These are phyloP conservation scores for Quadroppia sp. DNA, from an alignment of 2,888 invertebrate species.

Conservation along the genomic window DNA sequence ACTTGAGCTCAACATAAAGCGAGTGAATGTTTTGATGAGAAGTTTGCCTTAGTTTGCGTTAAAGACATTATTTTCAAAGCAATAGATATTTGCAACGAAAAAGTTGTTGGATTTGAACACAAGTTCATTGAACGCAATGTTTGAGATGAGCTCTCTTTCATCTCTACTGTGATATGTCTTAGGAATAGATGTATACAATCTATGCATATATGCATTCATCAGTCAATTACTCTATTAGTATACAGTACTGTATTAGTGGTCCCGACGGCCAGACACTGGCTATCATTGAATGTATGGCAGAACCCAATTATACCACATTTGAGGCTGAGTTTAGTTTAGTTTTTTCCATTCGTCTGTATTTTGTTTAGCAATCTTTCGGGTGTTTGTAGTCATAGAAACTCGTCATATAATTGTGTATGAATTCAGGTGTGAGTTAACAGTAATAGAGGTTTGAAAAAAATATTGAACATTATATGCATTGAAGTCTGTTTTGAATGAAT, in stretches of 20 bases:
- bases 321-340: neutral
- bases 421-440: slow-evolving; percentile 8
- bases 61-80: too few species aligned
- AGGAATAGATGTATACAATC: too few species aligned
- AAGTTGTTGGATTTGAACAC: slow-evolving; percentile 20
- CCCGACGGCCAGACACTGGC: neutral
- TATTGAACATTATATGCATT: too few species aligned
- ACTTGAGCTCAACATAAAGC: neutral
- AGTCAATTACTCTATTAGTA: too few species aligned
- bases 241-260: too few species aligned
- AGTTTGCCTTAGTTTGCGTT: slow-evolving; percentile 3
- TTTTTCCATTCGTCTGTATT: slow-evolving; percentile 14
- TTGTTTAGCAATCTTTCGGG: neutral
- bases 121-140: slow-evolving; percentile 24
- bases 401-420: slow-evolving; percentile 9
- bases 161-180: too few species aligned
- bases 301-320: neutral
- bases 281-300: too few species aligned
- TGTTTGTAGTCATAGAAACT: slow-evolving; percentile 29
- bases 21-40: neutral
- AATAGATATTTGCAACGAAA: neutral
- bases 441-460: neutral
- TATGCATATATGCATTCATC: too few species aligned
- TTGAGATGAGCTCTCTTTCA: slow-evolving; percentile 10
- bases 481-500: too few species aligned